Conservation (phyloP, 2,888 invertebrate genomes). For the Anagyrus pseudococci region DNA sequence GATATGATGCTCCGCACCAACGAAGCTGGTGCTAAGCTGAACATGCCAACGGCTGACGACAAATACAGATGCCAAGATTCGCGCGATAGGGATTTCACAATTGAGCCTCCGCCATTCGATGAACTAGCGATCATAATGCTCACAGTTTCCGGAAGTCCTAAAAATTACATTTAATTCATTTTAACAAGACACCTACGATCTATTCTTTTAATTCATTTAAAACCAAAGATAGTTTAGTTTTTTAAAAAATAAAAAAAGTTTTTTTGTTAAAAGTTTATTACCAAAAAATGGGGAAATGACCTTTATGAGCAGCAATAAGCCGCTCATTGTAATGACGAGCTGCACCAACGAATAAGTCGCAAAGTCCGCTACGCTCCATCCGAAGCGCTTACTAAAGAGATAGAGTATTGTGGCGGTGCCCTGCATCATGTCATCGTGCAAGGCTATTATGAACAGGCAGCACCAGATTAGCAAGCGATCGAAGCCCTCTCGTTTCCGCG, state of each 20-base stretch:
- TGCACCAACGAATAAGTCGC: conserved; percentile 67
- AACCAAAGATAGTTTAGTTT: background rate
- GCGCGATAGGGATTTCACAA: conserved; percentile 40
- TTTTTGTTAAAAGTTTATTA: conserved; percentile 25
- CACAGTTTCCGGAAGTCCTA: conserved; percentile 46
- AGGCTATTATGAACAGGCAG: conserved; percentile 53
- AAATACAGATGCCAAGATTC: conserved; percentile 50
- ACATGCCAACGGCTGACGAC: conserved; percentile 62
- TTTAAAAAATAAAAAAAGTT: background rate
- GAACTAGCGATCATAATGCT: conserved; percentile 44
- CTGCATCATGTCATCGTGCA: conserved; percentile 59
- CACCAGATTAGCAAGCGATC: conserved; percentile 65
- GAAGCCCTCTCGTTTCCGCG: conserved; percentile 66
- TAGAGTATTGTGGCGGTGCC: conserved; percentile 67
- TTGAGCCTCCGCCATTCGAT: conserved; percentile 40
- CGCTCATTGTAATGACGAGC: conserved; percentile 65
- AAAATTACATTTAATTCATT: conserved; percentile 13
- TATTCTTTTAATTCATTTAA: background rate
- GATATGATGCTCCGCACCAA: conserved; percentile 67
- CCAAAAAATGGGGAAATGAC: conserved; percentile 57
- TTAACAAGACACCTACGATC: background rate
- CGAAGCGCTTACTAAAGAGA: conserved; percentile 70
- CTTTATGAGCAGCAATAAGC: conserved; percentile 67
- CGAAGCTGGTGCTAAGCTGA: conserved; percentile 67
- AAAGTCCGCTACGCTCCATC: conserved; percentile 72